These are phyloP conservation scores for Micromys minutus DNA, from an alignment of 2,113 vertebrate genomes.

Conservation along the genomic window DNA sequence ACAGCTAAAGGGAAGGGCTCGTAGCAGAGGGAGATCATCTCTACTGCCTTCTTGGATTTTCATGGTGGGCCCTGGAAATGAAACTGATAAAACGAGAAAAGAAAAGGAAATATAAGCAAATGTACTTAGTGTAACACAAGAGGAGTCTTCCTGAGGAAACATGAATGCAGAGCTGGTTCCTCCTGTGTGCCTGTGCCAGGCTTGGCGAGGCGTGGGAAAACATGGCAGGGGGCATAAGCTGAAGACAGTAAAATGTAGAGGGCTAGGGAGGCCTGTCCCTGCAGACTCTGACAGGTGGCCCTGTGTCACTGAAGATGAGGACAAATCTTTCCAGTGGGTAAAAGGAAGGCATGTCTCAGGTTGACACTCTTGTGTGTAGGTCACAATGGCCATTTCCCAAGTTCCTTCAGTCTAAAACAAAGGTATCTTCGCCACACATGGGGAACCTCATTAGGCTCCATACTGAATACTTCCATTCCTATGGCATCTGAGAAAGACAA, in stretches of 20 bases:
- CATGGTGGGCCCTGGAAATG: background rate
- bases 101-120: background rate
- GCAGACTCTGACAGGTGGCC: background rate
- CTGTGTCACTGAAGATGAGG: background rate
- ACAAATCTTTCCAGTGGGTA: background rate
- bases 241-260: accelerated
- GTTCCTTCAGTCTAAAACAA: background rate
- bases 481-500: background rate
- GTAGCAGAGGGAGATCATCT: background rate
- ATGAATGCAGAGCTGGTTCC: background rate
- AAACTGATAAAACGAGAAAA: background rate
- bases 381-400: background rate
- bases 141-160: background rate
- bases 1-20: background rate
- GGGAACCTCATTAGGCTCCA: background rate
- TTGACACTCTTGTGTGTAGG: background rate
- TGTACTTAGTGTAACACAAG: background rate
- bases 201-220: too few relatives aligned
- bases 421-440: background rate
- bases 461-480: background rate
- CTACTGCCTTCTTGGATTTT: background rate
- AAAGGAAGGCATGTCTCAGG: background rate
- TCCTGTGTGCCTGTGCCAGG: background rate
- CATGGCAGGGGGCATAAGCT: background rate
- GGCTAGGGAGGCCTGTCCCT: background rate